These are phyloP conservation scores for Heliconius ismenius DNA, from an alignment of 2,888 invertebrate genomes.

Conservation along the genomic window DNA sequence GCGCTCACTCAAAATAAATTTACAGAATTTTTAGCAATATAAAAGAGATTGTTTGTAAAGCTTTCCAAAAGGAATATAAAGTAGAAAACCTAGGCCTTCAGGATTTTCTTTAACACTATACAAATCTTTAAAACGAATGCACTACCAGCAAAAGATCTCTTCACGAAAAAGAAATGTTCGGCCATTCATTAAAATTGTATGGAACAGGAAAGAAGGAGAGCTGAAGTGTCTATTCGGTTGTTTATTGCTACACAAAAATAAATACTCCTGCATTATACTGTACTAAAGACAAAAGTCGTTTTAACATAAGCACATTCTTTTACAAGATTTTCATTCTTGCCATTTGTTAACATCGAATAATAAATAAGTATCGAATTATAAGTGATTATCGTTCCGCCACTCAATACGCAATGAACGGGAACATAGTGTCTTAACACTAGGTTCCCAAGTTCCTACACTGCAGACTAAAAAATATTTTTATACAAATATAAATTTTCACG, in stretches of 20 bases:
- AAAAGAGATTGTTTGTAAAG: conserved; percentile 21
- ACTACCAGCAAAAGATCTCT: conserved; percentile 34
- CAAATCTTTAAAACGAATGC: conserved; percentile 47
- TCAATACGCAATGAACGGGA: too few relatives aligned
- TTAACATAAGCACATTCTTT: neutral
- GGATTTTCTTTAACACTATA: conserved; percentile 48
- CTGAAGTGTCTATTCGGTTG: conserved; percentile 14
- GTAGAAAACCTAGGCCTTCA: conserved; percentile 36
- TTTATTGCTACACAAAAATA: conserved; percentile 11
- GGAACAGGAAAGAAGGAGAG: conserved; percentile 23
- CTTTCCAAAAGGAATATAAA: conserved; percentile 21
- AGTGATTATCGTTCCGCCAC: too few relatives aligned
- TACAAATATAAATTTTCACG: too few relatives aligned
- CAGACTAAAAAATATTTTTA: too few relatives aligned
- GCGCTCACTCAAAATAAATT: conserved; percentile 4
- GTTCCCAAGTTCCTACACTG: too few relatives aligned
- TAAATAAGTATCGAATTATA: too few relatives aligned
- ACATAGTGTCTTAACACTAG: too few relatives aligned
- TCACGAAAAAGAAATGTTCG: conserved; percentile 25
- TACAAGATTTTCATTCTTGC: neutral
- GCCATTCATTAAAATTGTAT: conserved; percentile 27
- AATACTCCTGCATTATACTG: neutral
- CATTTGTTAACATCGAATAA: neutral
- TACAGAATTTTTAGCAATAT: conserved; percentile 8
- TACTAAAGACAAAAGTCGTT: neutral